A percentile compares a stretch with the other conserved stretches of the same genome.
Evolutionary conservation across 2,113 vertebrate species (phyloP).

Genomic region (Percopsis transmontana): DNA sequence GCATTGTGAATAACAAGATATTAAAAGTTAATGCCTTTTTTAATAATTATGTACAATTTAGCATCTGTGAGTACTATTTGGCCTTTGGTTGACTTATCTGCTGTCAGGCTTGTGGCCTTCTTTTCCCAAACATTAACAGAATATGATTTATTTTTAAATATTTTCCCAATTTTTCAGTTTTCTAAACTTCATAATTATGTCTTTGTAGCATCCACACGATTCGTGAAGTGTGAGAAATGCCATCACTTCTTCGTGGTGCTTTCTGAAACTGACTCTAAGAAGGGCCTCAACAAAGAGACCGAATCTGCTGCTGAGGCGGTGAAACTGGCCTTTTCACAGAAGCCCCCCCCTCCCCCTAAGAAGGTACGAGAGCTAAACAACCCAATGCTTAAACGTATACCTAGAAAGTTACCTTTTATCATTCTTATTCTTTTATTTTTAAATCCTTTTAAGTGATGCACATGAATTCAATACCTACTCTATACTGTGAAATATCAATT

Average conservation of each 20-base stretch:
- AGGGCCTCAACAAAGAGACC: conserved; percentile 91
- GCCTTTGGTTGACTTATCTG: too few relatives aligned
- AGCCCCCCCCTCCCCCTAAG: conserved; percentile 95
- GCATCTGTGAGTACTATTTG: too few relatives aligned
- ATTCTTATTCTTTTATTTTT: too few relatives aligned
- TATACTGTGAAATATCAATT: background rate
- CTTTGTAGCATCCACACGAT: conserved; percentile 89
- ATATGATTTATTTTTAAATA: too few relatives aligned
- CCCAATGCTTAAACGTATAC: too few relatives aligned
- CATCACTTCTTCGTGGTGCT: conserved; percentile 99
- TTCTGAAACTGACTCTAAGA: conserved; percentile 96
- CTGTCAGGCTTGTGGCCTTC: too few relatives aligned
- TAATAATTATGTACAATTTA: background rate
- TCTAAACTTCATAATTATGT: conserved; percentile 10
- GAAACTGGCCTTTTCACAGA: conserved; percentile 94
- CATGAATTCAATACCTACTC: too few relatives aligned
- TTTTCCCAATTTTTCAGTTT: too few relatives aligned
- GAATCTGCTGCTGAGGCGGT: conserved; percentile 94
- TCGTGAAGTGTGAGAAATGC: conserved; percentile 98
- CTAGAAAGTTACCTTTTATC: too few relatives aligned
- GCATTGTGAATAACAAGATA: too few relatives aligned
- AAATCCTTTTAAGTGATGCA: background rate
- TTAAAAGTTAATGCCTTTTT: too few relatives aligned
- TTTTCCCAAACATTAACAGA: too few relatives aligned
- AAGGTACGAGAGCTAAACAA: conserved; percentile 80